Evolutionary conservation across 2,113 vertebrate genomes (phyloP).

Genomic region (Hippocampus mohnikei): DNA sequence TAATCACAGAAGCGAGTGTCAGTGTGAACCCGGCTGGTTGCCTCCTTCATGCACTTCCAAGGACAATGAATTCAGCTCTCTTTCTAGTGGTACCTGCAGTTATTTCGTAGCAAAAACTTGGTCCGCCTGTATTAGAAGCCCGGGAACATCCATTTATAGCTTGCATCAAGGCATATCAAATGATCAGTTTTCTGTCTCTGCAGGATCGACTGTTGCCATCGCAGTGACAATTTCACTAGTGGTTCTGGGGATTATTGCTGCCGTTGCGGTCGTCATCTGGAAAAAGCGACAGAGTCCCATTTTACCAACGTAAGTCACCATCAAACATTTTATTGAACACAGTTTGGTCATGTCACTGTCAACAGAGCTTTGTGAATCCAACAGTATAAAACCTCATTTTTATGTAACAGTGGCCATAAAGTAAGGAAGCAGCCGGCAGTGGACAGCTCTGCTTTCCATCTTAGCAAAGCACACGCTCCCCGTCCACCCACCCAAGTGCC

Average conservation of each 20-base stretch:
- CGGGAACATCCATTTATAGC: not conserved
- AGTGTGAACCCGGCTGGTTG: conserved; percentile 71
- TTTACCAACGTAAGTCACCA: conserved; percentile 36
- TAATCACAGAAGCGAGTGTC: conserved; percentile 71
- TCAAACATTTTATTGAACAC: not conserved
- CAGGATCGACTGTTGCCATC: conserved; percentile 47
- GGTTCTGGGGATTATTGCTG: conserved; percentile 36
- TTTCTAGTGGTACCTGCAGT: conserved; percentile 25
- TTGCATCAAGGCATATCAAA: not conserved
- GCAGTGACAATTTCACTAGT: conserved; percentile 32
- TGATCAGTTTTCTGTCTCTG: not conserved
- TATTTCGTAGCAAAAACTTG: not conserved
- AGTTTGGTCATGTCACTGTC: not conserved
- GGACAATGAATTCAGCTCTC: not conserved
- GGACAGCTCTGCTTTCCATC: not conserved
- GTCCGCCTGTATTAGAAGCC: not conserved
- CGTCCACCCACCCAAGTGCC: not conserved
- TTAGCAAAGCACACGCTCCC: not conserved
- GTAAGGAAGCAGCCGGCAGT: conserved; percentile 26
- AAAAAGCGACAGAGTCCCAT: conserved; percentile 43
- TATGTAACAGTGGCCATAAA: conserved; percentile 23
- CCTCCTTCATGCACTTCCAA: conserved; percentile 49
- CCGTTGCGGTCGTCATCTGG: conserved; percentile 28
- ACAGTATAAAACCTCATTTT: not conserved
- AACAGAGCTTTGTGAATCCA: not conserved